These are phyloP conservation scores for Patella ulyssiponensis DNA, from an alignment of 2,888 invertebrate species.

Conservation along the genomic window DNA sequence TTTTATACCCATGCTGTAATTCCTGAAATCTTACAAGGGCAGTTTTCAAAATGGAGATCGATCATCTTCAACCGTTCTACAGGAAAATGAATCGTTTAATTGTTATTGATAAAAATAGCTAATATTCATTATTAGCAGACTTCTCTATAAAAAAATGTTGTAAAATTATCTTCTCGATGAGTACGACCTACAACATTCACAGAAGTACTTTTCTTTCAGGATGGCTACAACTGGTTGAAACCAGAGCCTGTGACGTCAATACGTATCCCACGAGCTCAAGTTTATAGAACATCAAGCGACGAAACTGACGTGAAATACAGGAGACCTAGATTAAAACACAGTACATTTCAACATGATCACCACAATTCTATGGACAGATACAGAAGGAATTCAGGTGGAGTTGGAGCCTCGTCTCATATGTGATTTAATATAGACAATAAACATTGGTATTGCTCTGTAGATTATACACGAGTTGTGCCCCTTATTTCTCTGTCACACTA, in stretches of 20 bases:
- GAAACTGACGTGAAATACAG: not conserved
- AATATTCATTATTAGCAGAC: too few relatives aligned
- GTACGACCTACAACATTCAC: not conserved
- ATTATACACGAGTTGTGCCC: too few relatives aligned
- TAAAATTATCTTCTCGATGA: too few relatives aligned
- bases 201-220: constrained; percentile 16
- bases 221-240: constrained; percentile 24
- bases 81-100: too few relatives aligned
- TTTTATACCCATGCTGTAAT: too few relatives aligned
- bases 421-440: constrained; percentile 10
- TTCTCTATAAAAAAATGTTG: too few relatives aligned
- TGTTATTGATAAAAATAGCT: too few relatives aligned
- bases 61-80: too few relatives aligned
- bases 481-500: too few relatives aligned
- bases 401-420: constrained; percentile 33
- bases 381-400: constrained; percentile 28
- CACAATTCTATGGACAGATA: constrained; percentile 26
- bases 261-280: constrained; percentile 30
- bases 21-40: too few relatives aligned
- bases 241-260: constrained; percentile 26
- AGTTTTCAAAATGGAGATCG: too few relatives aligned
- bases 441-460: too few relatives aligned
- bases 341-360: constrained; percentile 32
- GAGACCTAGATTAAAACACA: constrained; percentile 13
- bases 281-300: not conserved